Base-by-base conservation (phyloP, 2,797 vertebrate species). In the Distichodus sexfasciatus region DNA sequence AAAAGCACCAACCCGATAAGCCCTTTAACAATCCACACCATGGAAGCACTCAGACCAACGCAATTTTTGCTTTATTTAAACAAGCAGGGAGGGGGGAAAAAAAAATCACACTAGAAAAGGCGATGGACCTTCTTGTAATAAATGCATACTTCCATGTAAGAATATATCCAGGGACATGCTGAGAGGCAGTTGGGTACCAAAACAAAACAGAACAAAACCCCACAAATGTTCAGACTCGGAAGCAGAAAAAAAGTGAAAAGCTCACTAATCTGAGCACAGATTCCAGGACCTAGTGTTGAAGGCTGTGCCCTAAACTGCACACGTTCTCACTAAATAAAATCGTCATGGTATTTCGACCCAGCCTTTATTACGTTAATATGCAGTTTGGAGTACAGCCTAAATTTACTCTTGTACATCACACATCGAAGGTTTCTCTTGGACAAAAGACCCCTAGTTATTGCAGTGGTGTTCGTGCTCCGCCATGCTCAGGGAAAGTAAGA, bases 371-470 rank as follows among this genome's bases (percentile, higher is more conserved):
- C n/a, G n/a, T n/a, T n/a, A n/a, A n/a, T n/a, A n/a, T n/a, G n/a
- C n/a, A n/a, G n/a, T n/a, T n/a, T n/a, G n/a, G n/a, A n/a, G n/a
- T n/a, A n/a, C n/a, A n/a, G n/a, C n/a, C 61, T 71, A 72, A 28
- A 55, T 74, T 60, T 65, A 80, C 67, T 75, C 59, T 75, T 75
- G 58, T 63, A 43, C 50, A 78, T 82, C 51, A 29, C 79, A 76
- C 69, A 77, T 60, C 66, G 77, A 75, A 54, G 63, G 61, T 55
- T 77, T 74, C 68, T 74, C 69, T 76, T 75, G 44, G 47, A 71
- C 59, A 79, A 67, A 75, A 69, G 72, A 77, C 59, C 74, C 79
- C 78, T 74, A 75, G 74, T 77, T 82, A 80, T 80, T 82, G 78
- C 76, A 71, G 74, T 77, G 80, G 60, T 67, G 74, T 65, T 62